phyloP scores from a whole-genome alignment of 2,797 vertebrate genomes.

The Nyctibius grandis region DNA sequence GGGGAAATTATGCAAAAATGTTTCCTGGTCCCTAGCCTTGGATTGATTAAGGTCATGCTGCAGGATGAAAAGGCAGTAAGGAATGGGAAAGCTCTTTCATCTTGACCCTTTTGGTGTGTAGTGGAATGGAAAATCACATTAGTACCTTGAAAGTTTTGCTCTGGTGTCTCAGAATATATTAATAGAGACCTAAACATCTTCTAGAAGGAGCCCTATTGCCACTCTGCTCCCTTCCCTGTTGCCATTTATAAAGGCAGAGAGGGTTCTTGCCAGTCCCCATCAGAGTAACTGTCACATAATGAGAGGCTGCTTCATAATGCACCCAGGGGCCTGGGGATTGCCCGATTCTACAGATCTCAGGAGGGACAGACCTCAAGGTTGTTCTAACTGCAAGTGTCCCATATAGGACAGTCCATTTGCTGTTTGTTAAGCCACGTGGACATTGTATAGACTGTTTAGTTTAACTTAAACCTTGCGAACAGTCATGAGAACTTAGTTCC shows the following conservation, averaged over 20 bases:
- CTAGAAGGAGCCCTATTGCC: neutral
- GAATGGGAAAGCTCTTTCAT: neutral
- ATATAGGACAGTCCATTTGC: neutral
- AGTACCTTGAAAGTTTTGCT: neutral
- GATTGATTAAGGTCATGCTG: neutral
- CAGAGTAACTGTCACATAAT: neutral
- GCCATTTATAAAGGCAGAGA: neutral
- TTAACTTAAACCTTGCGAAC: conserved; percentile 15
- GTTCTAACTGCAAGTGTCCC: neutral
- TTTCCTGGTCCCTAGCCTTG: conserved; percentile 20
- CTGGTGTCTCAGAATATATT: neutral
- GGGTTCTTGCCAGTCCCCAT: neutral
- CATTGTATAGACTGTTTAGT: neutral
- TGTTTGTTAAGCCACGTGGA: neutral
- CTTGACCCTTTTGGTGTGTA: neutral
- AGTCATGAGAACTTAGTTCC: neutral
- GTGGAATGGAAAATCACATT: neutral
- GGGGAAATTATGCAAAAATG: neutral
- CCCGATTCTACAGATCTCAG: neutral
- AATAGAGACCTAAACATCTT: neutral
- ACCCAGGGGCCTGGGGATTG: neutral
- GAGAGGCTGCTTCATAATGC: neutral
- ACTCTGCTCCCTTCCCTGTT: neutral
- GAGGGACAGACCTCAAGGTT: neutral
- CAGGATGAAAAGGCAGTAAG: neutral